phyloP scores from a whole-genome alignment of 2,888 invertebrate genomes.

The Cryptus viduatorius region DNA sequence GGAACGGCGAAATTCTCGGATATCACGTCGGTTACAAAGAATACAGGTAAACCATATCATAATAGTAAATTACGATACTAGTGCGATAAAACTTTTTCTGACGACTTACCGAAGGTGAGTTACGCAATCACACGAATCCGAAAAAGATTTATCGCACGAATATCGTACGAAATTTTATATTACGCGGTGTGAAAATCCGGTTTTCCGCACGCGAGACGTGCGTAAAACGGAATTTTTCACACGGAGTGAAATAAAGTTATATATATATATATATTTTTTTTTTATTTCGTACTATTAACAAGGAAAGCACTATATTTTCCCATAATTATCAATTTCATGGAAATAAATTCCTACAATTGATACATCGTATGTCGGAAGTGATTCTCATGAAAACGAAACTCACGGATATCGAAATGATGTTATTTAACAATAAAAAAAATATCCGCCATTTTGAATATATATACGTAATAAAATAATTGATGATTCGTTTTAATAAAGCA shows the following conservation, averaged over 20 bases:
- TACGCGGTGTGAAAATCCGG: too few species aligned
- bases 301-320: too few species aligned
- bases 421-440: neutral
- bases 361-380: neutral
- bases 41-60: conserved; percentile 77
- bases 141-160: too few species aligned
- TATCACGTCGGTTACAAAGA: conserved; percentile 95
- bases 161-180: too few species aligned
- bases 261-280: neutral
- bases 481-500: conserved; percentile 12
- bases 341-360: conserved; percentile 1
- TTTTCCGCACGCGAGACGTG: too few species aligned
- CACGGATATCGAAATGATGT: neutral
- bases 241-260: too few species aligned
- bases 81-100: too few species aligned
- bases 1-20: conserved; percentile 95
- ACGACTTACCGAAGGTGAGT: too few species aligned
- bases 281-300: neutral
- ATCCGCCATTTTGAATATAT: neutral
- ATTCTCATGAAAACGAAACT: neutral
- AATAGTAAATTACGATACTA: too few species aligned
- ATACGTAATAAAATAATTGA: neutral
- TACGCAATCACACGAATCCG: too few species aligned
- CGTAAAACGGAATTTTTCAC: too few species aligned
- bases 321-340: neutral